Conservation (phyloP, 2,888 invertebrate species). For the Patella depressa region DNA sequence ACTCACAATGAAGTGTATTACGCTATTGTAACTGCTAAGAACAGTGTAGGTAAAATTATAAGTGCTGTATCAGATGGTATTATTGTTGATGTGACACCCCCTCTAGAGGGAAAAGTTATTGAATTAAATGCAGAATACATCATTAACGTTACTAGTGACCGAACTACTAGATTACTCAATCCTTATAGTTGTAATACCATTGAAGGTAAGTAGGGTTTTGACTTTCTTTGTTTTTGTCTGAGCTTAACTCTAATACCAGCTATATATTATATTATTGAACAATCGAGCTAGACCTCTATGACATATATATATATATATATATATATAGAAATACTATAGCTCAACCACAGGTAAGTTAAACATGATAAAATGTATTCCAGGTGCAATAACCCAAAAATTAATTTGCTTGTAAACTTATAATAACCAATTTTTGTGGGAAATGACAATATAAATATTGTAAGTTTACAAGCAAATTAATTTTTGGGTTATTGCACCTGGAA, state of each 20-base stretch:
- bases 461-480: not conserved
- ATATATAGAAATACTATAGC: too few species aligned
- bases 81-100: constrained; percentile 46
- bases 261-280: too few species aligned
- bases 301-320: not conserved
- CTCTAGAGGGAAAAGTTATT: constrained; percentile 41
- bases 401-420: too few species aligned
- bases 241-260: too few species aligned
- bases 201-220: constrained; percentile 31
- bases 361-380: too few species aligned
- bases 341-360: too few species aligned
- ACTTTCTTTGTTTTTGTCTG: too few species aligned
- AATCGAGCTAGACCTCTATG: too few species aligned
- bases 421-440: too few species aligned
- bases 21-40: constrained; percentile 44
- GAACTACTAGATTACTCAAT: constrained; percentile 33
- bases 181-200: constrained; percentile 34
- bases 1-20: constrained; percentile 31
- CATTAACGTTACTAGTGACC: constrained; percentile 31
- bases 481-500: too few species aligned
- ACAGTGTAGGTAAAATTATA: constrained; percentile 37
- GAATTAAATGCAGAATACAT: constrained; percentile 37
- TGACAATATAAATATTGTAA: too few species aligned
- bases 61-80: constrained; percentile 39
- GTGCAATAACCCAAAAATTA: too few species aligned